Percentiles rank a stretch among this genome's conserved stretches.
These are phyloP conservation scores for Myiozetetes cayanensis DNA, from an alignment of 2,113 vertebrate species.

Conservation along the genomic window DNA sequence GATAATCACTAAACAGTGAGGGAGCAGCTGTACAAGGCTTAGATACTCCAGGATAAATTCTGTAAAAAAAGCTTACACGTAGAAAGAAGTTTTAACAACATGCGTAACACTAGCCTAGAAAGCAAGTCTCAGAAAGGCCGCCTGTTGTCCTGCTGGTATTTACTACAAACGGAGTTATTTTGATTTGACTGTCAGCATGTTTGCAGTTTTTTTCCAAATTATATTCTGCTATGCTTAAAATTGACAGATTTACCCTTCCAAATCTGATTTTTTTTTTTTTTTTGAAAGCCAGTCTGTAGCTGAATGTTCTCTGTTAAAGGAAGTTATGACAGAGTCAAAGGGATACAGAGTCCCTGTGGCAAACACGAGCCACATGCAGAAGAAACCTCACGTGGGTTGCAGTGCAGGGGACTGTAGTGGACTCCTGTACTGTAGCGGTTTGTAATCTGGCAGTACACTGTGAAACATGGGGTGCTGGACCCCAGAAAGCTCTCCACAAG, in stretches of 20 bases:
- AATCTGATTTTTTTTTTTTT: background rate
- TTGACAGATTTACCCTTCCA: background rate
- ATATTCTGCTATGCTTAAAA: background rate
- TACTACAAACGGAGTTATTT: background rate
- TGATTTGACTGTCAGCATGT: background rate
- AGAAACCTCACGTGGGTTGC: background rate
- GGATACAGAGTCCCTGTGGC: background rate
- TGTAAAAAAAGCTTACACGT: background rate
- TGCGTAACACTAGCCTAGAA: background rate
- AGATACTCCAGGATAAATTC: conserved; percentile 5
- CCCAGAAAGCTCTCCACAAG: background rate
- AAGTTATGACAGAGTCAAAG: background rate
- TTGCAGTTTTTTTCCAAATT: background rate
- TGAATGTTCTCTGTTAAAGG: background rate
- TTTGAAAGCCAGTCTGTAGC: background rate
- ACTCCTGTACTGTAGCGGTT: background rate
- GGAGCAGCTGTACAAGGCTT: background rate
- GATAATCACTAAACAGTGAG: background rate
- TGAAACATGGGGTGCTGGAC: background rate
- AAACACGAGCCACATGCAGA: rapidly evolving
- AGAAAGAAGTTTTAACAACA: background rate
- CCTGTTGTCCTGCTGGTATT: background rate
- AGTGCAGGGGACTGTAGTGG: background rate
- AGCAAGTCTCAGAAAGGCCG: background rate
- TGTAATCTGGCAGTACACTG: background rate